Base-by-base conservation (phyloP, 2,888 invertebrate species). In the Sicus ferrugineus region DNA sequence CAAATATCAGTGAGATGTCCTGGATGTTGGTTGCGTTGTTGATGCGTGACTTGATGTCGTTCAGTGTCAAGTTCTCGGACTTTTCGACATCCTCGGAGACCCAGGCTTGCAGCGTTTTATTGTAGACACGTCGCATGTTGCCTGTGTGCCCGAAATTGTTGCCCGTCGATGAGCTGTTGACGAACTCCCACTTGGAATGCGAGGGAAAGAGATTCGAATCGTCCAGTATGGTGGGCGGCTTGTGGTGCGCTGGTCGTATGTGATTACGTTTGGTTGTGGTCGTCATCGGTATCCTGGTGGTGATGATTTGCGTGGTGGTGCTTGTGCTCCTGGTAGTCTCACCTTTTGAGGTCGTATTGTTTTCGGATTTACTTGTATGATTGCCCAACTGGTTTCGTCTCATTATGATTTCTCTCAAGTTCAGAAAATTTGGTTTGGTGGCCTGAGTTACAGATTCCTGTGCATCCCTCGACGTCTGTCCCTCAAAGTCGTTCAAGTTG, bases 1-100 rank as follows among this genome's bases (percentile, higher is more conserved):
- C 90, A 71, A 91, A 90, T 58, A 91, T 88, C 42, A 89, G 86
- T 0, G 91, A 90, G 69, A 91, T 87, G 79, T 91, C 90, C 77
- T 87, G 87, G 73, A 89, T 84, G 62, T 83, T 83, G 38, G 80
- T 83, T 70, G 87, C 86, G 79, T 84, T 82, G 68, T 84, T 85
- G 21, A 83, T 81, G 19, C 81, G 77, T 0, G 79, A 80, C 64
- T 83, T 81, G 48, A 82, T 78, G 16, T 83, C 82, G 28, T 81
- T 77, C 4, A 84, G 62, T 2, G 83, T 83, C 1, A 80, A 65
- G 48, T 80, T 81, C 48, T 83, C 82, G 0, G 77, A 73, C 59
- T 79, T 83, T 42, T 82, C 83, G 26, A 82, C 75, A 78, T 89
- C 89, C 80, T 88, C 89, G 0, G 84, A 89, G 42, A 90, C 89